Conservation (phyloP, 2,113 vertebrate genomes). For the Eira barbara region DNA sequence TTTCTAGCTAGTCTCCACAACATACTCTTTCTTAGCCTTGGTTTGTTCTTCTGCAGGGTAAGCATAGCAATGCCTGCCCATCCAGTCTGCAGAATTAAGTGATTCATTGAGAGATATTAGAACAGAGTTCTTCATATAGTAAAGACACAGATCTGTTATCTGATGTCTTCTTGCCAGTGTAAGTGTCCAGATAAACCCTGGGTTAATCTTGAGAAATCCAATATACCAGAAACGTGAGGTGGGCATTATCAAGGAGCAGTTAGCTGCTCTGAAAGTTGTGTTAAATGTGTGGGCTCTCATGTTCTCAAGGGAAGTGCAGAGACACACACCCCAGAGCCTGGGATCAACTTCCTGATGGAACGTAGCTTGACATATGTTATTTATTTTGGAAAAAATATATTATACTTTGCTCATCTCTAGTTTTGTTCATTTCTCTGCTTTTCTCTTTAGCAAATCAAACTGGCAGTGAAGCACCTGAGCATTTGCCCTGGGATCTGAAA, state of each 20-base stretch:
- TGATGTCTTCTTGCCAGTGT: background rate
- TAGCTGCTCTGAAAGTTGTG: background rate
- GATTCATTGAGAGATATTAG: background rate
- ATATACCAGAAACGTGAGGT: background rate
- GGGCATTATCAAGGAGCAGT: background rate
- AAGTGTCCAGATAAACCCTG: background rate
- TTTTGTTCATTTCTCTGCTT: background rate
- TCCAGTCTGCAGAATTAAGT: too few species aligned
- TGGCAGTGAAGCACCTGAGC: background rate
- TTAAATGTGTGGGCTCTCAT: background rate
- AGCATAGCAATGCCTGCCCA: background rate
- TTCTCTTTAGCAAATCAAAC: background rate
- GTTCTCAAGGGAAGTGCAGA: background rate
- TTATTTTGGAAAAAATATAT: background rate
- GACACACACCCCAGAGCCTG: background rate
- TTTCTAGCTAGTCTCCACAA: background rate
- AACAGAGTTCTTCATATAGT: background rate
- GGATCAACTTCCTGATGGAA: background rate
- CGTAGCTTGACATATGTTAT: background rate
- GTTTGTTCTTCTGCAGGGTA: background rate
- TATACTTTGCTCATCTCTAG: background rate
- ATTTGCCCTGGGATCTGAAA: background rate
- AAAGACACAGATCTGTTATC: background rate
- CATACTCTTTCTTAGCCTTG: background rate
- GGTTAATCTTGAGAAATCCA: background rate